Evolutionary conservation across 2,888 invertebrate species (phyloP).

Genomic region (Craniophora ligustri): DNA sequence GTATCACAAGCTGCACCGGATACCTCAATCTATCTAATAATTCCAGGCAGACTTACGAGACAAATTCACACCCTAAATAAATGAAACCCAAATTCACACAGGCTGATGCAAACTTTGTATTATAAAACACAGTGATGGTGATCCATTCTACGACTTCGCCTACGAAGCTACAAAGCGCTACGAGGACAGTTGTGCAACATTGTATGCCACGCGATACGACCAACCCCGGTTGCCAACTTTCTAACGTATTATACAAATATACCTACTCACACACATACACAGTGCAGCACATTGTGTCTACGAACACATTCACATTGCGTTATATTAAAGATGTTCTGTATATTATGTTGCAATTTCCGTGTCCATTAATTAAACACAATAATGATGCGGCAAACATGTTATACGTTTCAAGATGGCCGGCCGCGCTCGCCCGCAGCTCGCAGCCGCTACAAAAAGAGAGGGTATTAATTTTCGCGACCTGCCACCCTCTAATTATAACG

Average conservation of each 20-base stretch:
- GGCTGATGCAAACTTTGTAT: constrained; percentile 4
- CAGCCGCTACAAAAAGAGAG: constrained; percentile 64
- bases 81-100: neutral
- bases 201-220: constrained; percentile 26
- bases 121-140: constrained; percentile 13
- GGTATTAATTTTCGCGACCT: constrained; percentile 79
- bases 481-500: constrained; percentile 77
- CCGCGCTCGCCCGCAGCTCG: constrained; percentile 34
- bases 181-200: constrained; percentile 27
- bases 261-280: neutral
- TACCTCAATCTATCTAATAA: too few relatives aligned
- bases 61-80: neutral
- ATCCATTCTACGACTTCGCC: constrained; percentile 28
- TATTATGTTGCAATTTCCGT: constrained; percentile 44
- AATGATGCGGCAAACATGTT: constrained; percentile 33
- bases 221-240: constrained; percentile 30
- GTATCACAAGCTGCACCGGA: too few relatives aligned
- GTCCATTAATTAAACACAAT: constrained; percentile 50
- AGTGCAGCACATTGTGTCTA: neutral
- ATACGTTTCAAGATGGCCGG: constrained; percentile 32
- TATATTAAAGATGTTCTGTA: constrained; percentile 3
- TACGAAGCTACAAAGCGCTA: constrained; percentile 48
- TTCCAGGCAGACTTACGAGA: too few relatives aligned
- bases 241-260: constrained; percentile 3
- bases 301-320: constrained; percentile 7